Evolutionary conservation across 1,140 invertebrate genomes (phyloP).

Genomic region (Drosophila virilis): DNA sequence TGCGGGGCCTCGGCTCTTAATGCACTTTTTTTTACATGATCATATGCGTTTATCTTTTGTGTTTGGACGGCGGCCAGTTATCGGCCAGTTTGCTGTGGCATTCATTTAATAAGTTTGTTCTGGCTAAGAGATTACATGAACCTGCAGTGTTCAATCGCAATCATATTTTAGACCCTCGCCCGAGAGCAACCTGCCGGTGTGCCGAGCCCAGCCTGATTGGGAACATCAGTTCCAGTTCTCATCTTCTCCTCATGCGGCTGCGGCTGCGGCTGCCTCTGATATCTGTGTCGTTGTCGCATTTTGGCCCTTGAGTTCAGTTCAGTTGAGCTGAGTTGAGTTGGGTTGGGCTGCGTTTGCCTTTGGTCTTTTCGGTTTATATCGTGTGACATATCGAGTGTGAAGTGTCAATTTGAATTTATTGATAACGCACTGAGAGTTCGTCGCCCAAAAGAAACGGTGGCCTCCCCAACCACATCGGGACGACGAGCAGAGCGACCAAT

Average conservation of each 20-base stretch:
- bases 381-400: slow-evolving; percentile 84
- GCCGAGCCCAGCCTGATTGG: background rate
- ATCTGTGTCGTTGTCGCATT: slow-evolving; percentile 31
- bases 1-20: slow-evolving; percentile 51
- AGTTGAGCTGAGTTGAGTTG: slow-evolving; percentile 31
- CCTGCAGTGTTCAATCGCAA: slow-evolving; percentile 83
- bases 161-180: slow-evolving; percentile 66
- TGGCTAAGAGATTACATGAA: slow-evolving; percentile 84
- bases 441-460: slow-evolving; percentile 30
- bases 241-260: slow-evolving; percentile 3
- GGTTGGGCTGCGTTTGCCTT: slow-evolving; percentile 7
- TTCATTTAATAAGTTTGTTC: slow-evolving; percentile 82
- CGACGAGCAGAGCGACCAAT: slow-evolving; percentile 51
- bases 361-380: slow-evolving; percentile 68
- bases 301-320: slow-evolving; percentile 18
- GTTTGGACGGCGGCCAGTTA: slow-evolving; percentile 60
- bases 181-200: slow-evolving; percentile 24
- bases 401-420: slow-evolving; percentile 84
- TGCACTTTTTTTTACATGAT: slow-evolving; percentile 79
- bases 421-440: slow-evolving; percentile 80
- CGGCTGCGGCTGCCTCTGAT: slow-evolving; percentile 17
- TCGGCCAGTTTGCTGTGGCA: slow-evolving; percentile 71
- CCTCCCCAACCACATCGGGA: background rate
- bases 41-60: slow-evolving; percentile 81
- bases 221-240: slow-evolving; percentile 19